Evolutionary conservation across 2,888 invertebrate genomes (phyloP), one percentile per base, ranked within the genome.

Genomic region (Euspilapteryx auroguttella): DNA sequence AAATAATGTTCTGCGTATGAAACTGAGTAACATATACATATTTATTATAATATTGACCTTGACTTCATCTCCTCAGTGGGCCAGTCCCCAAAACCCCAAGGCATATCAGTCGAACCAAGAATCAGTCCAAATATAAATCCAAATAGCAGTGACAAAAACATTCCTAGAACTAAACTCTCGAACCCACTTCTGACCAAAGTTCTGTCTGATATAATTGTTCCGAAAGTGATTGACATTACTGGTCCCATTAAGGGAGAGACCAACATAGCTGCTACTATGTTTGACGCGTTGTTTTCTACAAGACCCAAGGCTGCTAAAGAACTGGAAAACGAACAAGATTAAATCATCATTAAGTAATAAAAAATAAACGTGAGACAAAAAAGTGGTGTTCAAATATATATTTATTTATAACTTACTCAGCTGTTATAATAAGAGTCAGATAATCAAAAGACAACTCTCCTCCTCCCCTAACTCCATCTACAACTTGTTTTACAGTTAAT

Each of bases 191-290:
- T 79, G 40, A 87, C 78, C 5, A 91, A 75, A 36, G 80, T 78
- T 40, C 79, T 63, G 51, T 90, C 89, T 14, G 87, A 80, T 41
- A 91, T 88, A 34, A 89, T 86, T 12, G 85, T 81, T 5, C 90
- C 91, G 52, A 91, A 91, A 29, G 89, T 89, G 37, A 88, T 82
- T n/a, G 89, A 90, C 83, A 91, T 86, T 9, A 91, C 90, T 1
- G 91, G 91, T 1, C 89, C 89, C 87, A 87, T 87, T 8, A 87
- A 69, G 0, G 87, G 87, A 2, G 86, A 87, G 1, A 87, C 86
- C 42, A 87, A 55, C 86, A 87, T 87, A 14, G 86, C 86, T 14
- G 86, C 87, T 12, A 85, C 84, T 36, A 92, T 85, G 42, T 89
- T 86, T 1, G 91, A 87, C 4, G 89, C 83, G 48, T 87, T 90